Base-by-base conservation (phyloP, 2,888 invertebrate species). In the Plagiodera versicolora region DNA sequence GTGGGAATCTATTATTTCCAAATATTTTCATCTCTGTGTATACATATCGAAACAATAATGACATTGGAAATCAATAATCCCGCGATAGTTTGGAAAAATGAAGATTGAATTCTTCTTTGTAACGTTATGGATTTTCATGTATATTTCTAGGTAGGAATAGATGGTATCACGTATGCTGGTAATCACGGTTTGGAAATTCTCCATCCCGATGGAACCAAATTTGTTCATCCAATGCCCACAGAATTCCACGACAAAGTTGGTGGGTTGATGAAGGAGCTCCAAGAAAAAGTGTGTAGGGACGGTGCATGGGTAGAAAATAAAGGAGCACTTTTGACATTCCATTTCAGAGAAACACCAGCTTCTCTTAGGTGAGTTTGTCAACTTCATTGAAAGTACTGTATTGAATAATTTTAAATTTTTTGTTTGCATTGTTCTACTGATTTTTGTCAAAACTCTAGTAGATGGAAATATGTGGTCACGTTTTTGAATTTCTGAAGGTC, bases 281-380 rank as follows among this genome's bases (percentile, higher is more conserved):
- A 94, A 75, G 93, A 93, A 76, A 89, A 90, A 81, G 88, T 93
- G 2, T 94, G 93, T 77, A 87, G 85, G 67, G 92, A 94, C 72
- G 94, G 94, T 2, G 93, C 94, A 0, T 94, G 94, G 94, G 94
- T 94, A 8, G 94, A 94, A 78, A 94, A 94, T 80, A 94, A 94
- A 77, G 94, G 94, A 0, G 90, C 93, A 0, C 80, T 94, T 6
- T 81, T 94, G 39, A 94, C 94, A 1, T 94, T 92, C 84, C 94
- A 94, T 78, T 94, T 88, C 81, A 87, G 94, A 8, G 93, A 94
- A 81, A 90, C 92, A 0, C 93, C 93, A 9, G 75, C 84, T 54
- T 84, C 87, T 52, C 81, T 88, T 66, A 85, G 92, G 61, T 62
- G 24, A 39, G 45, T 9, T n/a, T n/a, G n/a, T n/a, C n/a, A n/a